Conservation (phyloP, 2,888 invertebrate species). For the Parthenolecanium corni region DNA sequence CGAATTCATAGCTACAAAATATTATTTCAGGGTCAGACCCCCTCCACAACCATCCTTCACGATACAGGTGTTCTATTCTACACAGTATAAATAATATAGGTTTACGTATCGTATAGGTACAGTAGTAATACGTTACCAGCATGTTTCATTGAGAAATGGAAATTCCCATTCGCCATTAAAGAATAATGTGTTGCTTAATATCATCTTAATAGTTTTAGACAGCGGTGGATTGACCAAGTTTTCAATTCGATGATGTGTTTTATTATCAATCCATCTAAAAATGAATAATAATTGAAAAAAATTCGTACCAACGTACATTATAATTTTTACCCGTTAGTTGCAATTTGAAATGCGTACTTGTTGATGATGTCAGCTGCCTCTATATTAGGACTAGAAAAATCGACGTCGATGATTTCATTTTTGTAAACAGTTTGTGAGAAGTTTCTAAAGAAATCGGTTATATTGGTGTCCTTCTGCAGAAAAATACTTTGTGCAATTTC, state of each 20-base stretch:
- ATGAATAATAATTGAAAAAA: neutral
- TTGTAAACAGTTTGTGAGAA: conserved; percentile 30
- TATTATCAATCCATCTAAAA: conserved; percentile 48
- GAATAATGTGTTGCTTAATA: conserved; percentile 57
- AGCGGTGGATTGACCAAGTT: conserved; percentile 48
- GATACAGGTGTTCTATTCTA: too few relatives aligned
- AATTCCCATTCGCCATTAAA: conserved; percentile 60
- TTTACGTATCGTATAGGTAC: conserved; percentile 37
- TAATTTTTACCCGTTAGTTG: neutral
- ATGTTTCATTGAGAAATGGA: conserved; percentile 48
- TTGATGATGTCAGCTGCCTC: conserved; percentile 30
- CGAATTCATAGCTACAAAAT: too few relatives aligned
- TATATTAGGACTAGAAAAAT: conserved; percentile 29
- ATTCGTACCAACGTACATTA: neutral
- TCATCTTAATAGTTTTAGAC: conserved; percentile 45
- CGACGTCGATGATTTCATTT: conserved; percentile 31
- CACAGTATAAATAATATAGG: neutral
- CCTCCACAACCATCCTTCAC: too few relatives aligned
- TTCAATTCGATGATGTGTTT: conserved; percentile 52
- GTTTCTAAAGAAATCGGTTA: conserved; percentile 30
- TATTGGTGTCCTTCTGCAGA: conserved; percentile 29
- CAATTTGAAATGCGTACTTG: conserved; percentile 22
- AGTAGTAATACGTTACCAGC: conserved; percentile 38
- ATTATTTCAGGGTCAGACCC: too few relatives aligned
- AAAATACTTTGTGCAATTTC: conserved; percentile 33